Base-by-base conservation (phyloP, 2,888 invertebrate genomes). In the Agapostemon virescens region DNA sequence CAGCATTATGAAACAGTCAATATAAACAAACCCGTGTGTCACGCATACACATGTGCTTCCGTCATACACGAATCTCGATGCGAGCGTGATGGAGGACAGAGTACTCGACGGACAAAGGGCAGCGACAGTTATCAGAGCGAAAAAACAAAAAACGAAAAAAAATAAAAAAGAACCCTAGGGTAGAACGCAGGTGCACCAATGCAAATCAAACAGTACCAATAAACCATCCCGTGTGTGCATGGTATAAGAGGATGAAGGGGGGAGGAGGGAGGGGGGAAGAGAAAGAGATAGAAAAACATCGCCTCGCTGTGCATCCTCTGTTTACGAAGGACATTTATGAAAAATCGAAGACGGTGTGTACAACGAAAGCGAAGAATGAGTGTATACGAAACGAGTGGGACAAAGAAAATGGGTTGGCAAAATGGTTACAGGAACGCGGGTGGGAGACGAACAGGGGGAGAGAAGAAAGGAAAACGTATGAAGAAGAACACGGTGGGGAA, bases 301-400 rank as follows among this genome's bases (percentile, higher is more conserved):
- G 77, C 45, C 74, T 61, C 76, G 66, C 64, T 73, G 81, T 85
- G 81, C 84, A 84, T 84, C 82, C 82, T 83, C 79, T 77, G 82
- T 81, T 84, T 83, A 77, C 81, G 58, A 69, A 70, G 71, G 69
- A 49, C 78, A 68, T 63, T 76, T 82, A 70, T 74, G 15, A 73
- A 79, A 82, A 82, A 76, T 76, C 74, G 76, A 76, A 79, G 79
- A 63, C 76, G 82, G 63, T 36, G 71, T 72, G 71, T 33, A 76
- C 77, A 69, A 75, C 63, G 81, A 84, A 73, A 82, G 82, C 84
- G 42, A 74, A 81, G 74, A 36, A 63, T n/a, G 36, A n/a, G 36
- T 36, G 13, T 74, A n/a, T n/a, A 72, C 49, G 81, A 74, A 69
- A 69, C 63, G 58, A 79, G 72, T 49, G 74, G 58, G 78, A 80